Base-by-base conservation (phyloP, 2,113 vertebrate genomes). In the Rana temporaria region DNA sequence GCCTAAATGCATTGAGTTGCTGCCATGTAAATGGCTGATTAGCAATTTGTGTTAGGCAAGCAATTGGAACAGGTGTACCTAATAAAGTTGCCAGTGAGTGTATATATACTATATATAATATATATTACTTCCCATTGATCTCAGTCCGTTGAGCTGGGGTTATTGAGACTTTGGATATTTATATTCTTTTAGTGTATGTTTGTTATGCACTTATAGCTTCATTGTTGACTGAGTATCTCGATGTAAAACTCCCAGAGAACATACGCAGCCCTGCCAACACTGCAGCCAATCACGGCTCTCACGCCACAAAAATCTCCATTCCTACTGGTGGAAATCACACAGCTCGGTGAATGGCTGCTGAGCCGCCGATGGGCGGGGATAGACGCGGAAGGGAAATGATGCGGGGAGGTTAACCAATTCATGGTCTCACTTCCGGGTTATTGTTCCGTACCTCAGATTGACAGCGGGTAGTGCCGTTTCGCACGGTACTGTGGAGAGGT, bases 401-500 rank as follows among this genome's bases (percentile, higher is more conserved):
- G 55, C 20, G 0, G 16, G 34, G 15, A 8, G 16, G 32, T 16
- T 42, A 63, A 20, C 7, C 16, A 75, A 56, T 75, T 57, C 56
- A 38, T 11, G 18, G 1, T 17, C 22, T 15, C 34, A 42, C 57
- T 75, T 75, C 72, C 72, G 55, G 72, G 72, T 19, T 57, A 34
- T 59, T 17, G 72, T 18, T 75, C 71, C 56, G 72, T 60, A 30
- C 60, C 12, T 42, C n/a, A n/a, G 56, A 34, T 38, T 75, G 56
- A 75, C 56, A 42, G 42, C 56, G 55, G 72, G 26, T 57, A 42
- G 72, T 75, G 60, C 72, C 72, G 72, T 56, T 57, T 42, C 56
- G 59, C 32, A 60, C 72, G 72, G 72, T 75, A 22, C 72, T 60
- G 56, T 57, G 72, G 56, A n/a, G 34, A 75, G 72, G 72, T 75